phyloP scores from a whole-genome alignment of 1,140 invertebrate genomes.

The Berghia stephanieae region DNA sequence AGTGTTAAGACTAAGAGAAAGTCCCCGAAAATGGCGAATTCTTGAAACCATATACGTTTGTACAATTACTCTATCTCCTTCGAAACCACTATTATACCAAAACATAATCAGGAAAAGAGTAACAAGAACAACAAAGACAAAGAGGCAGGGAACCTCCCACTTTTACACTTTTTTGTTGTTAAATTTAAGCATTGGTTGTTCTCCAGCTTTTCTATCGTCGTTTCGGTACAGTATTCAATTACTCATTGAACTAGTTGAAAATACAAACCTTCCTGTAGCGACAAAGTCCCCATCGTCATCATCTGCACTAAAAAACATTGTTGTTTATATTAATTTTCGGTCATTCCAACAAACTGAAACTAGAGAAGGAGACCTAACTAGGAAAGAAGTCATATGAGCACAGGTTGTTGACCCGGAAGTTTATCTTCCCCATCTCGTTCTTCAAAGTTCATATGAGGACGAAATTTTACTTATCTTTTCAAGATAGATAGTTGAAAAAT shows the following conservation, averaged over 20 bases:
- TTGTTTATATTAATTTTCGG: background rate
- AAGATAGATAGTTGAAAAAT: too few species aligned
- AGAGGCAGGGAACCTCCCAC: background rate
- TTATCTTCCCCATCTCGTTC: background rate
- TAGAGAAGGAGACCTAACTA: background rate
- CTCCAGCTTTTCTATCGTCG: background rate
- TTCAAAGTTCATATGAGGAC: too few species aligned
- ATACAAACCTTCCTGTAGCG: slow-evolving; percentile 41
- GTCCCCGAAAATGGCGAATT: too few species aligned
- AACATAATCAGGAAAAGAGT: background rate
- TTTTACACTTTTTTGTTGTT: background rate
- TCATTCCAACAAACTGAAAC: background rate
- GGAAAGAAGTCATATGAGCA: slow-evolving; percentile 14
- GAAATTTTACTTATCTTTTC: too few species aligned
- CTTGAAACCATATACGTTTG: too few species aligned
- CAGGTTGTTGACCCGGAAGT: slow-evolving; percentile 26
- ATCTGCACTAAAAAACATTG: slow-evolving; percentile 59
- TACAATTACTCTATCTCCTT: too few species aligned
- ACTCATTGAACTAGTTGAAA: background rate
- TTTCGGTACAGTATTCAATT: background rate
- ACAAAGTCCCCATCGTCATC: slow-evolving; percentile 60
- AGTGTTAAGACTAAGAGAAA: too few species aligned
- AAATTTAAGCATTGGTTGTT: background rate
- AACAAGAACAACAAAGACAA: background rate
- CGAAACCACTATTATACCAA: background rate